phyloP scores from a whole-genome alignment of 2,888 invertebrate genomes.

The Himalopsyche japonica region DNA sequence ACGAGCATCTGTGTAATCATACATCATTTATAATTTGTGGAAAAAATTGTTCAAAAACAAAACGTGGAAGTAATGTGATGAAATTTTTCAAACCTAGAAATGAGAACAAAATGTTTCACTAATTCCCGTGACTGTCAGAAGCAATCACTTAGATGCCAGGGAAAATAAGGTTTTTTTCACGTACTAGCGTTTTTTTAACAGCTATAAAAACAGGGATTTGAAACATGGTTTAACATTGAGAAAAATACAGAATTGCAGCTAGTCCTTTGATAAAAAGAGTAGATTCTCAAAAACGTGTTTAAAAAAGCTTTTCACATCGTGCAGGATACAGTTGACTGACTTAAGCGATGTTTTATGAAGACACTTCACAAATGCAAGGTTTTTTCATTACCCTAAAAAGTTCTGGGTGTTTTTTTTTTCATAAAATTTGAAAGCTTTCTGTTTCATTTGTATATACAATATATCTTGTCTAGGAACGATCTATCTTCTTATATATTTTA shows the following conservation, averaged over 20 bases:
- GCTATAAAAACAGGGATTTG: background rate
- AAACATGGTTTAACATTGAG: background rate
- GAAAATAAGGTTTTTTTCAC: background rate
- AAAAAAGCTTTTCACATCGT: background rate
- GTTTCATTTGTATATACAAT: background rate
- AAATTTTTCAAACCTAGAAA: too few relatives aligned
- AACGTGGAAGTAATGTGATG: too few relatives aligned
- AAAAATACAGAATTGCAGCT: background rate
- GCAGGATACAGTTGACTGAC: background rate
- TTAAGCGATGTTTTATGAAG: background rate
- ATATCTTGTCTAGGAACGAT: too few relatives aligned
- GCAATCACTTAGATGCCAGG: background rate
- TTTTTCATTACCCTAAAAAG: background rate
- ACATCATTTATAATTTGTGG: too few relatives aligned
- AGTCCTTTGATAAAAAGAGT: background rate
- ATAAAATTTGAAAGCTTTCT: background rate
- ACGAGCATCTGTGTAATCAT: too few relatives aligned
- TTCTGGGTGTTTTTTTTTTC: background rate
- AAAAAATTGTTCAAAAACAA: too few relatives aligned
- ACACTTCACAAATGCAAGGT: background rate
- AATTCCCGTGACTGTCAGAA: background rate
- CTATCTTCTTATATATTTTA: too few relatives aligned
- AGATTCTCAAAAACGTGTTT: background rate
- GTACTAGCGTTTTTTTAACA: background rate
- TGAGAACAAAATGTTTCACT: background rate